Percentiles rank a stretch among this genome's conserved stretches.
Conservation (phyloP, 2,113 vertebrate species). For the Gyps fulvus region DNA sequence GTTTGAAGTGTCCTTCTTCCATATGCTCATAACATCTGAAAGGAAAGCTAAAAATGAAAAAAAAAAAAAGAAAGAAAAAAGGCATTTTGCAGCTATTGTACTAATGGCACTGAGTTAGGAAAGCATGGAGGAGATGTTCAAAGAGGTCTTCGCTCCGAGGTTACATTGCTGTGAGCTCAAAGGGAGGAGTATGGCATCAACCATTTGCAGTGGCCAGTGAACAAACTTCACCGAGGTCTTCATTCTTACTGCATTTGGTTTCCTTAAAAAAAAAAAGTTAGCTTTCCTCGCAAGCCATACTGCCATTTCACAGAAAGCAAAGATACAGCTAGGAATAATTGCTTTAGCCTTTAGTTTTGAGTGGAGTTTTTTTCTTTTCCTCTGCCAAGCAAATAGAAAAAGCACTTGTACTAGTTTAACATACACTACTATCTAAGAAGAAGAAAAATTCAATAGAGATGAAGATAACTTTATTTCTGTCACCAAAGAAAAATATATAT, state of each 20-base stretch:
- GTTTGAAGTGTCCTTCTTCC: not conserved
- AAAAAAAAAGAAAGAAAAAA: accelerated
- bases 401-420: slow-evolving; percentile 4
- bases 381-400: slow-evolving; percentile 32
- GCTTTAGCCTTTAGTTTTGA: slow-evolving; percentile 17
- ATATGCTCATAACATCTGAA: not conserved
- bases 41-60: not conserved
- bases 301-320: not conserved
- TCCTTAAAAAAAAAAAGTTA: not conserved
- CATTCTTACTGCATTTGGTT: not conserved
- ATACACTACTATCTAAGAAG: not conserved
- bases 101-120: too few species aligned
- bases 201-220: not conserved
- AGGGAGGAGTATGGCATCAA: not conserved
- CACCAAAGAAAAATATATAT: slow-evolving; percentile 14
- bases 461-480: slow-evolving; percentile 31
- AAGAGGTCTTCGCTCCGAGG: not conserved
- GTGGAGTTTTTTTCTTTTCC: not conserved
- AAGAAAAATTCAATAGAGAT: slow-evolving; percentile 44
- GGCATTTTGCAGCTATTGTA: not conserved
- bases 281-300: not conserved
- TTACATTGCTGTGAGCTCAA: not conserved
- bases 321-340: slow-evolving; percentile 28
- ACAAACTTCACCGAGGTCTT: not conserved
- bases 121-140: not conserved